Evolutionary conservation across 2,888 invertebrate genomes (phyloP).

Genomic region (Tortricodes alternella): DNA sequence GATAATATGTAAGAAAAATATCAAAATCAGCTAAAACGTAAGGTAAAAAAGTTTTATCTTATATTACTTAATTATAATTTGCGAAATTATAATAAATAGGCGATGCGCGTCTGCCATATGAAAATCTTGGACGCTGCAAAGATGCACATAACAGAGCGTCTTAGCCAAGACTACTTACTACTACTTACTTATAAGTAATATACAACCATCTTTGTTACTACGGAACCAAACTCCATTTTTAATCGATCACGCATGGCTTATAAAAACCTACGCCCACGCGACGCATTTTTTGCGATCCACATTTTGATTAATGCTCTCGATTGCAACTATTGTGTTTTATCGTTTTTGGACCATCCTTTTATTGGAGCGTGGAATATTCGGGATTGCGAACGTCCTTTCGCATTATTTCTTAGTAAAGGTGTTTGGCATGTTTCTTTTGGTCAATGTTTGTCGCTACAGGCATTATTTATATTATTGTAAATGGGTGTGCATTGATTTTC

Average conservation of each 20-base stretch:
- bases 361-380: slow-evolving; percentile 46
- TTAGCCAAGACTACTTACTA: too few species aligned
- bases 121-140: too few species aligned
- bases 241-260: slow-evolving; percentile 30
- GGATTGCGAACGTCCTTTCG: slow-evolving; percentile 36
- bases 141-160: too few species aligned
- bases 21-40: too few species aligned
- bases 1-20: too few species aligned
- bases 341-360: slow-evolving; percentile 66
- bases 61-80: too few species aligned
- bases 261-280: slow-evolving; percentile 56
- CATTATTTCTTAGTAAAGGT: slow-evolving; percentile 25
- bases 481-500: too few species aligned
- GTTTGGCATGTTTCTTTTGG: slow-evolving; percentile 17
- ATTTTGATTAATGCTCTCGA: slow-evolving; percentile 68
- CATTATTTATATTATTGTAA: not conserved
- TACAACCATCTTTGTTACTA: too few species aligned
- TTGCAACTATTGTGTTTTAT: slow-evolving; percentile 57
- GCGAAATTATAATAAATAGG: too few species aligned
- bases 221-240: slow-evolving; percentile 37
- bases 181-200: too few species aligned
- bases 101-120: too few species aligned
- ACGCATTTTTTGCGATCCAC: slow-evolving; percentile 67
- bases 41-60: too few species aligned
- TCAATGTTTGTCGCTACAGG: not conserved